A percentile compares a stretch with the other conserved stretches of the same genome.
phyloP scores from a whole-genome alignment of 2,888 invertebrate genomes.

The Meteorus colon region DNA sequence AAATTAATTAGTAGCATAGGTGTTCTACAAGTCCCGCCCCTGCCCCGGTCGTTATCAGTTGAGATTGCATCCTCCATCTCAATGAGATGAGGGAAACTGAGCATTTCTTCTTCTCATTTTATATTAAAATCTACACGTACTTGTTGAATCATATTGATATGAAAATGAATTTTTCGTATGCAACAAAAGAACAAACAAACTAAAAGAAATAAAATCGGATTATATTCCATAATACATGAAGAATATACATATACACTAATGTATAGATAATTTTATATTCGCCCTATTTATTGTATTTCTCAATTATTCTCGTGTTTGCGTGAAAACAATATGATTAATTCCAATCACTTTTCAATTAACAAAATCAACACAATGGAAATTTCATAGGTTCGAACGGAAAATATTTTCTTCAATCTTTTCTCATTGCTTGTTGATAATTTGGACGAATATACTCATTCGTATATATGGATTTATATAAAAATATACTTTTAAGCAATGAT shows the following conservation, averaged over 20 bases:
- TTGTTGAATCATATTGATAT: slow-evolving; percentile 52
- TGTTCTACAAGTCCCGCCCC: slow-evolving; percentile 17
- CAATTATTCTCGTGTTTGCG: slow-evolving; percentile 46
- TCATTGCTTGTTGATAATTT: background rate
- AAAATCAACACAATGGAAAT: slow-evolving; percentile 6
- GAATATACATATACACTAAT: slow-evolving; percentile 55
- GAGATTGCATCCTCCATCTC: slow-evolving; percentile 50
- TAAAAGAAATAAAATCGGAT: slow-evolving; percentile 40
- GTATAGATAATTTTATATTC: slow-evolving; percentile 68
- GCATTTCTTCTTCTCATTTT: slow-evolving; percentile 59
- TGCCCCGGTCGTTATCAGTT: slow-evolving; percentile 31
- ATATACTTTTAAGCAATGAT: background rate
- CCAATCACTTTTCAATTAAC: slow-evolving; percentile 8
- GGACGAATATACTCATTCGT: slow-evolving; percentile 10
- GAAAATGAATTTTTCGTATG: slow-evolving; percentile 56
- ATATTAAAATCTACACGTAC: slow-evolving; percentile 50
- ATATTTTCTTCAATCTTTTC: slow-evolving; percentile 22
- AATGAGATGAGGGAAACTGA: slow-evolving; percentile 52
- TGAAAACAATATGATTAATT: slow-evolving; percentile 29
- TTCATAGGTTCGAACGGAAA: slow-evolving; percentile 32
- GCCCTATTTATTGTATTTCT: slow-evolving; percentile 64
- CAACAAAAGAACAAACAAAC: slow-evolving; percentile 41
- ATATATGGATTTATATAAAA: background rate
- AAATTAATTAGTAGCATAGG: slow-evolving; percentile 58
- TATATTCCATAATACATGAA: slow-evolving; percentile 46